Base-by-base conservation (phyloP, 2,888 invertebrate genomes). In the Nowickia ferox region DNA sequence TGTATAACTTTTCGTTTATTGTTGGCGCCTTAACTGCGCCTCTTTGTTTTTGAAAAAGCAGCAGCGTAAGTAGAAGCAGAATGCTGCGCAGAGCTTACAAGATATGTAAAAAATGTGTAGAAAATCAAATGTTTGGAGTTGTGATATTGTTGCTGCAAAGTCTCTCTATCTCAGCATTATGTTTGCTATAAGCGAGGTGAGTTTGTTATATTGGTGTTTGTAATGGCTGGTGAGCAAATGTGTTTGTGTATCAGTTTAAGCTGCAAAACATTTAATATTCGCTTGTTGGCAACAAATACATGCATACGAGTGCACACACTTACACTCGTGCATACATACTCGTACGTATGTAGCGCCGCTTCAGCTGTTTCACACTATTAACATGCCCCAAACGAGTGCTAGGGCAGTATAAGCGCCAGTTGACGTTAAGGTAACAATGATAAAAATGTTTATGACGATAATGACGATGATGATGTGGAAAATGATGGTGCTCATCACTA, bases 221-320 rank as follows among this genome's bases (percentile, higher is more conserved):
- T 9, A 15, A 22, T 57, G 17, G 19, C 10, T 57, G 69, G 40
- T 19, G 42, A 63, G 61, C 71, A 17, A 42, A 1, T 68, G 42
- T 61, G 15, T 38, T 9, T 53, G n/a, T 69, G 55, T 19, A 19
- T 19, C 4, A 30, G 42, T 40, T 42, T 10, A 42, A 63, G 57
- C 38, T 65, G 55, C 40, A 65, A 40, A 65, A 44, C 57, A 57
- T 78, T 57, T 55, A 79, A 79, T 84, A 66, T 76, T 84, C 75
- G 66, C 42, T 66, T 48, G 55, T 57, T 68, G 13, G 61, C 68
- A 55, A 53, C 71, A 71, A 63, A 53, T 68, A 2, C 30, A 30
- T 6, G 6, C 30, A 30, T 6, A 30, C 30, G 6, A 30, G 30
- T 30, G 4, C 30, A 30, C 2, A 30, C 30, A 30, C 5, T 30